phyloP scores from a whole-genome alignment of 2,888 invertebrate species.

The Oxytorus armatus region DNA sequence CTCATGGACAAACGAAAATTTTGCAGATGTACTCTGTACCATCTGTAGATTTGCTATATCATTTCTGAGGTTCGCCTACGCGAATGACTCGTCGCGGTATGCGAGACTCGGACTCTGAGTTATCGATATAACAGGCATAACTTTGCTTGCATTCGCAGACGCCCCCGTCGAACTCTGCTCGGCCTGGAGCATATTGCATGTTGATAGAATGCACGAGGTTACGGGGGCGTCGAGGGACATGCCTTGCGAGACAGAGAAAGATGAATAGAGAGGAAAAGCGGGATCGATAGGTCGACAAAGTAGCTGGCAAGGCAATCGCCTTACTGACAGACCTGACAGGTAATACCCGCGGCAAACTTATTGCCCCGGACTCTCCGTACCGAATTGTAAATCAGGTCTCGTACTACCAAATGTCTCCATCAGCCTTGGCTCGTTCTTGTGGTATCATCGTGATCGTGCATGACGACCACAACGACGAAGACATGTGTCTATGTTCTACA shows the following conservation, averaged over 20 bases:
- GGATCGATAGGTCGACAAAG: conserved; percentile 74
- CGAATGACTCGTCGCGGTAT: conserved; percentile 46
- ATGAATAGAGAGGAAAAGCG: conserved; percentile 22
- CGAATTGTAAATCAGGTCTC: conserved; percentile 77
- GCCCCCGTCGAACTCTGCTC: conserved; percentile 53
- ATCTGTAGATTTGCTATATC: conserved; percentile 25
- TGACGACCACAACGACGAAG: conserved; percentile 32
- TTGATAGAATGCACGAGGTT: conserved; percentile 57
- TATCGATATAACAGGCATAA: conserved; percentile 64
- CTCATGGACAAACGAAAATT: conserved; percentile 29
- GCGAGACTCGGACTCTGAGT: conserved; percentile 57
- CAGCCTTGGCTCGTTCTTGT: conserved; percentile 38
- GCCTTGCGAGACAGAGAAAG: conserved; percentile 7
- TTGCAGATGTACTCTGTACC: conserved; percentile 18
- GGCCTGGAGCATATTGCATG: conserved; percentile 47
- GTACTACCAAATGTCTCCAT: conserved; percentile 74
- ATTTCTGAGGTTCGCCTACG: conserved; percentile 54
- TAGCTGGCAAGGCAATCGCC: conserved; percentile 73
- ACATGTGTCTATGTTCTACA: background rate
- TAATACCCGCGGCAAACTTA: conserved; percentile 77
- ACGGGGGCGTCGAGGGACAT: conserved; percentile 59
- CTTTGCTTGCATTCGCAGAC: conserved; percentile 60
- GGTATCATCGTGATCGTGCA: conserved; percentile 34
- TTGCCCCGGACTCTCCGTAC: conserved; percentile 68
- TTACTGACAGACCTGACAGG: conserved; percentile 73